Base-by-base conservation (phyloP, 2,888 invertebrate genomes). In the Ceriagrion tenellum region DNA sequence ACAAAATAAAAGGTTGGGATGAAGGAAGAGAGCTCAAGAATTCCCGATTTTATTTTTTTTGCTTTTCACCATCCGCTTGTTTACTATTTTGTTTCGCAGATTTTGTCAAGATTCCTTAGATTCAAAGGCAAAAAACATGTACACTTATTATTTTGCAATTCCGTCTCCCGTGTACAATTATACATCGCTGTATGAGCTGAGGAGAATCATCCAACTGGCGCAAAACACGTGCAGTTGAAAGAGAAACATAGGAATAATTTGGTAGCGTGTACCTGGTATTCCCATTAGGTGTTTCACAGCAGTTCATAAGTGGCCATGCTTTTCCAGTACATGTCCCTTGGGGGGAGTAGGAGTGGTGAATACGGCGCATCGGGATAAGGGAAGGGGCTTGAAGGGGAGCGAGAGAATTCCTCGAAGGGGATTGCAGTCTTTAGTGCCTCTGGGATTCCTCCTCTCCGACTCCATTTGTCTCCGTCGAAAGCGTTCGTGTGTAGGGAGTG, bases 361-460 rank as follows among this genome's bases (percentile, higher is more conserved):
- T 6, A 13, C 26, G n/a, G 55, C 23, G n/a, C 18, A 8, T n/a
- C 6, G 10, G 6, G 8, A 13, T 13, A n/a, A 30, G 18, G 16
- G 90, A 59, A 30, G 35, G 30, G 23, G 90, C 16, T 12, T 18
- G 20, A 69, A 69, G 59, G 40, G 63, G n/a, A 63, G 91, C 59
- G 3, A 47, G 35, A 2, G 26, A 90, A 40, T 69, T 40, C 63
- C 40, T 91, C 59, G 59, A 23, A 63, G 59, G 63, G 40, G 63
- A 40, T 59, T 56, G 30, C 0, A 89, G 40, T 91, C 40, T 40
- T 91, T 26, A 69, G 35, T 26, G 63, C 91, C 63, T 40, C 55
- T 12, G 91, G 63, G 91, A 91, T 91, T 91, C 63, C 35, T 91
- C 40, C 91, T 91, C 47, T 63, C 63, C 40, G 59, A 91, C 26